phyloP scores from a whole-genome alignment of 2,113 vertebrate species.

The Upupa epops region DNA sequence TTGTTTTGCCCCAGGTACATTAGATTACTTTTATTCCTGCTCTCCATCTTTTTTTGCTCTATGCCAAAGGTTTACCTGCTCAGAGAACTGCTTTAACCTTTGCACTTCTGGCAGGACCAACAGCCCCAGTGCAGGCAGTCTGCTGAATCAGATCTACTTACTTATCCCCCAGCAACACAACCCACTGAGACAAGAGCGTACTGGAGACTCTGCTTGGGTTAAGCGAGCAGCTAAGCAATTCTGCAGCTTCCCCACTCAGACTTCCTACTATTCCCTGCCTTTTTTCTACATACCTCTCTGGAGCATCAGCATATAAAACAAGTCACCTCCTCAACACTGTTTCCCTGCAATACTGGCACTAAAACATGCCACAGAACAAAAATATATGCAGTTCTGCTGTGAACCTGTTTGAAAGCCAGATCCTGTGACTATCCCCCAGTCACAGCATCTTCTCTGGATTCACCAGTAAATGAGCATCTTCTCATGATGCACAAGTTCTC shows the following conservation, averaged over 20 bases:
- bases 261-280: not conserved
- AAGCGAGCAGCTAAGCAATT: not conserved
- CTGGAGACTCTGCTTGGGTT: not conserved
- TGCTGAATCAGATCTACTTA: not conserved
- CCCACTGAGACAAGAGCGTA: not conserved
- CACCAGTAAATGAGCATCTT: not conserved
- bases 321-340: not conserved
- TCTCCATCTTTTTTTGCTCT: not conserved
- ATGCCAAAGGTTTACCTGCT: not conserved
- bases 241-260: not conserved
- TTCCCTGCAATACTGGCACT: not conserved
- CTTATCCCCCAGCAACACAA: not conserved
- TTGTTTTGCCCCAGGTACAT: accelerated
- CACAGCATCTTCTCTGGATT: not conserved
- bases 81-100: not conserved
- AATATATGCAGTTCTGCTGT: not conserved
- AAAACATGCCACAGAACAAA: not conserved
- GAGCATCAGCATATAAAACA: not conserved
- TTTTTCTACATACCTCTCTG: not conserved
- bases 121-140: not conserved
- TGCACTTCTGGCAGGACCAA: not conserved
- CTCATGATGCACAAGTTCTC: not conserved
- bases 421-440: not conserved
- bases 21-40: not conserved
- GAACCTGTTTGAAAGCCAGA: not conserved